These are phyloP conservation scores for Leucoptera coffeella DNA, from an alignment of 2,888 invertebrate genomes.

Conservation along the genomic window DNA sequence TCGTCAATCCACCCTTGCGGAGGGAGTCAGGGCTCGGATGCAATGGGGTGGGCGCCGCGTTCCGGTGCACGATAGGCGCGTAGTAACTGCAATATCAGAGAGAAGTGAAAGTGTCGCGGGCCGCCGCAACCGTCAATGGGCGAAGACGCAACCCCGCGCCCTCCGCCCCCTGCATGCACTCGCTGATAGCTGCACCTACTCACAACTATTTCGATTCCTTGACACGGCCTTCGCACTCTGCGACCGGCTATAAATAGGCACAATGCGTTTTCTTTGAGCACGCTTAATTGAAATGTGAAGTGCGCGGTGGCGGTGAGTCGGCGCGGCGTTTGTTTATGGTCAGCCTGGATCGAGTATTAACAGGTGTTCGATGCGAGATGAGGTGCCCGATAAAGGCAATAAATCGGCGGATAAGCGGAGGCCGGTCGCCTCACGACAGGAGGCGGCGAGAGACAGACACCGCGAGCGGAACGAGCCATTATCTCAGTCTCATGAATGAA, in stretches of 20 bases:
- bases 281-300: no score
- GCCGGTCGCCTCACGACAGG: constrained; percentile 10
- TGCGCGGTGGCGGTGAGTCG: background rate
- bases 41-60: constrained; percentile 31
- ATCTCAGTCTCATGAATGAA: constrained; percentile 47
- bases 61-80: constrained; percentile 44
- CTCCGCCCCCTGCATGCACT: constrained; percentile 36
- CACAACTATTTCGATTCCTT: constrained; percentile 28
- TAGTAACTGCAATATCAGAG: constrained; percentile 52
- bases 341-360: no score
- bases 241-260: no score
- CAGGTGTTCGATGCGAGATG: background rate
- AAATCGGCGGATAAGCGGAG: background rate
- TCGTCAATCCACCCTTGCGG: no score
- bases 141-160: constrained; percentile 46
- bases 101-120: constrained; percentile 53
- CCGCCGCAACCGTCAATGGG: constrained; percentile 52
- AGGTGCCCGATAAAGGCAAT: background rate
- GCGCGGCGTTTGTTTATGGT: background rate
- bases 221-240: constrained; percentile 10
- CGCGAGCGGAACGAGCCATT: constrained; percentile 36
- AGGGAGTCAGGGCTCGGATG: constrained; percentile 28
- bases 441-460: constrained; percentile 22
- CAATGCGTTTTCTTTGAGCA: no score
- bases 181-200: constrained; percentile 41